Evolutionary conservation across 2,797 vertebrate genomes (phyloP), one percentile per base, ranked within the genome.

Genomic region (Macrochelys suwanniensis): DNA sequence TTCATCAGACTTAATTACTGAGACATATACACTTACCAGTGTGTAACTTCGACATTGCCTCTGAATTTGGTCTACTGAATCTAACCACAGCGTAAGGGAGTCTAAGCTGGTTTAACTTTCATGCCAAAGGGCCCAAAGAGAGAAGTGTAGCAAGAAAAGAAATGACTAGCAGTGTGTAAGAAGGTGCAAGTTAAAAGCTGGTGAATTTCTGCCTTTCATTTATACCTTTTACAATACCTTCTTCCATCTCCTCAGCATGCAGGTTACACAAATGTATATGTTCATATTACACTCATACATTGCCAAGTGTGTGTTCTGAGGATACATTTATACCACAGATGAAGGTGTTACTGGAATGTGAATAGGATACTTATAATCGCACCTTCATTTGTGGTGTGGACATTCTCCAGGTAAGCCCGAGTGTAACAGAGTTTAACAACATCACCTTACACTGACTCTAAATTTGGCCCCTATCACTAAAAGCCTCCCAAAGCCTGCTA

Each of bases 201-300:
- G 88, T 91, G 42, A 87, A 26, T 45, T 77, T 77, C 42, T 77
- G 45, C 45, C 78, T 71, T 78, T 86, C 82, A 87, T 93, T 96
- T 88, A 85, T 88, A 89, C 65, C 87, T 87, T 96, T 87, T 77
- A 37, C n/a, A 82, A 4, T 68, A 54, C 77, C 80, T 89, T 94
- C 87, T 89, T 96, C 91, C 37, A 47, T 87, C 82, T 89, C 77
- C 77, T 89, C 65, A 10, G 65, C n/a, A 71, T 37, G n/a, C 21
- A 71, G 10, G 21, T 95, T 93, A 77, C 84, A 96, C 88, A 88
- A 94, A 94, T 77, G 31, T 83, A 65, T 54, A 65, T 74, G 65
- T 84, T 89, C 87, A 88, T 96, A 95, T 94, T 80, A 84, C 92
- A 92, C 92, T 95, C 90, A 28, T 17, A 80, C 89, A 16, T 47